Evolutionary conservation across 1,140 invertebrate species (phyloP), one percentile per base, ranked within the genome.

Genomic region (Plodia interpunctella): DNA sequence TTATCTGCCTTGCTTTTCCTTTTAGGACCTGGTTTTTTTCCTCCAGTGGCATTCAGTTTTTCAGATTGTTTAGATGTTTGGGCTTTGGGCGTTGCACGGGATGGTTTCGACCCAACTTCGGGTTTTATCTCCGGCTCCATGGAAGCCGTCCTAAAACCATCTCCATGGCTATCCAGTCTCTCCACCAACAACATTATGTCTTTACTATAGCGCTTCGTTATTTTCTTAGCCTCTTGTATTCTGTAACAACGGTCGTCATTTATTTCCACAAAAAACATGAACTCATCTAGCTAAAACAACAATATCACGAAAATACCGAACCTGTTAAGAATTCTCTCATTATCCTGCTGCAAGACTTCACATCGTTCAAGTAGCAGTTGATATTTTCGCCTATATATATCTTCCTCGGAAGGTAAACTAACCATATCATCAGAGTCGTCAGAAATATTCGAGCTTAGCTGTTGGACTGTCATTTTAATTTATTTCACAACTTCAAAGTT

Each of bases 271-370:
- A 35, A n/a, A 54, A 55, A 49, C 59, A 35, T 55, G 25, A 49
- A 44, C 15, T 35, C 20, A 25, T 25, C 11, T 53, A 6, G 3
- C 8, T 51, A 51, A 20, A 19, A 44, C 38, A 54, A 60, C 38
- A 63, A 60, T 44, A 57, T 58, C 55, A 52, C 18, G 38, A 65
- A 59, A 69, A 70, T 70, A 76, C 84, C 79, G 63, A 80, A 91
- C 91, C 92, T 91, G 85, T 93, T 92, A 18, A 93, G 90, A 64
- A 93, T 87, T 77, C 92, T 88, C 83, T 93, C 92, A 80, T 93
- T 93, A 74, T 92, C 91, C 87, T 92, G 91, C 72, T 93, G 92
- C 62, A 94, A 85, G 49, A 91, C 90, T 83, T 92, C 91, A 80
- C 93, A 93, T 90, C 92, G 90, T 74, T 93, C 92, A 57, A 92